Evolutionary conservation across 92 coral and sea anemone genomes (phyloP), one percentile per base, ranked within the genome.

Genomic region (Umimayanthus chanpuru): DNA sequence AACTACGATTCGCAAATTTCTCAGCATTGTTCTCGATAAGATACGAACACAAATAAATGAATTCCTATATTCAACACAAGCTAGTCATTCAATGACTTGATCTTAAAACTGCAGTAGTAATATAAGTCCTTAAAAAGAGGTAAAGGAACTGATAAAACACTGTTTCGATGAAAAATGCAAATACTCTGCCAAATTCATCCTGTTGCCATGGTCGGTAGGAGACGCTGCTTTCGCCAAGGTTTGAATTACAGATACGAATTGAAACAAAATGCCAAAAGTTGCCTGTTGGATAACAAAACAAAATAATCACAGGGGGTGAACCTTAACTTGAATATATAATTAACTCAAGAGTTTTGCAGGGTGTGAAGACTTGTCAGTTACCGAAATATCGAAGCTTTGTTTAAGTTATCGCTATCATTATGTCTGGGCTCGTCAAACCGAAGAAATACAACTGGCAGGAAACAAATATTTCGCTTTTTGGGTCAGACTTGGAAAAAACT

Each of bases 391-490:
- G 14, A 10, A 15, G 44, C 40, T 73, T 73, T 73, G 23, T 6
- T 18, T 7, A 71, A 71, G 39, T 71, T 32, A 71, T 71, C 36
- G 10, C 6, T n/a, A 15, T 28, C 9, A 21, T n/a, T n/a, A n/a
- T 73, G 77, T 3, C 77, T 73, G 77, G 77, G 16, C 41, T 73
- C 7, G 77, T 73, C 32, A 73, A 73, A 28, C 77, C 32, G 77
- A 73, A 73, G 39, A 73, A 20, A 1, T 73, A 73, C 21, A 73
- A 73, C 18, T 73, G 77, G 77, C 77, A 73, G 43, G 77, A 73
- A 6, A 29, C 77, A n/a, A 73, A 73, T 21, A 11, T 73, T 3
- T 16, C 77, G 5, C 77, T 73, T 73, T 73, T 73, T 29, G 77
- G 77, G 41, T 73, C 77, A 21, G 77, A 73, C 44, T 21, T 73